phyloP scores from a whole-genome alignment of 2,888 invertebrate species.

The Eudemis profundana region DNA sequence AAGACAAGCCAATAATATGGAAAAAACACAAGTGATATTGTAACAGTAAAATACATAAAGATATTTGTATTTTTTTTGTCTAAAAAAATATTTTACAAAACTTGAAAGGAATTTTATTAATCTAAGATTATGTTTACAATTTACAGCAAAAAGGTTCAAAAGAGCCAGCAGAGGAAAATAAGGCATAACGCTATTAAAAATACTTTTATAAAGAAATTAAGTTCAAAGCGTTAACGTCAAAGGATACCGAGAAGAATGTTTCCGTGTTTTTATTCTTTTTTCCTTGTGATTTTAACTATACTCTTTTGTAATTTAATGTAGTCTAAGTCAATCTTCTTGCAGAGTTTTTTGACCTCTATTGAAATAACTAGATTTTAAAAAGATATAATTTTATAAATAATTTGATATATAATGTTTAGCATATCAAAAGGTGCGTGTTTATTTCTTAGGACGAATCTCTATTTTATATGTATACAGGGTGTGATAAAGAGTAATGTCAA shows the following conservation, averaged over 20 bases:
- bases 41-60: not conserved
- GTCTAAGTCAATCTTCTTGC: not conserved
- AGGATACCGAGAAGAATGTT: conserved; percentile 14
- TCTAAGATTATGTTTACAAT: conserved; percentile 1
- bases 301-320: conserved; percentile 25
- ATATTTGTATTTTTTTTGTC: not conserved
- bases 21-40: no score
- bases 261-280: conserved; percentile 15
- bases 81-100: not conserved
- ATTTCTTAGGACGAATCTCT: no score
- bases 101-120: not conserved
- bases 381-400: no score
- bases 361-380: no score
- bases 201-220: conserved; percentile 28
- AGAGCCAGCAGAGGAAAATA: conserved; percentile 9
- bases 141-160: conserved; percentile 12
- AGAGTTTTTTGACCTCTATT: no score
- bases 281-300: conserved; percentile 16
- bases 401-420: no score
- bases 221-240: conserved; percentile 12
- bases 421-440: no score
- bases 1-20: no score
- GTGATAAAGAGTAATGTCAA: no score
- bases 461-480: no score
- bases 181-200: conserved; percentile 30